Conservation (phyloP, 2,797 vertebrate species). For the Leucoraja ocellata region DNA sequence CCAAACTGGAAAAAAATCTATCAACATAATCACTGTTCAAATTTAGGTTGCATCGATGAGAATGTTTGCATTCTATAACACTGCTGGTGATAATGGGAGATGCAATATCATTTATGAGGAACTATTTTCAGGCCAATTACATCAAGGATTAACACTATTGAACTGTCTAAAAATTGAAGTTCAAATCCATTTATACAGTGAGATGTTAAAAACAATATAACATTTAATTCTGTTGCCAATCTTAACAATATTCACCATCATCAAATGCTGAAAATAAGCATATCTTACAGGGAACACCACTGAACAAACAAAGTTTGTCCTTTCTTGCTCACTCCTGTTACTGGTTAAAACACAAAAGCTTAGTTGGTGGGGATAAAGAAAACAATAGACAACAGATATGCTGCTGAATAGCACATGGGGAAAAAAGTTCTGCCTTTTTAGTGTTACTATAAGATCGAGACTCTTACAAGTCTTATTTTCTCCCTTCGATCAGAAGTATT, state of each 20-base stretch:
- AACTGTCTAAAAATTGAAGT: background rate
- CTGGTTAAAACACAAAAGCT: background rate
- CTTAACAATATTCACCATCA: background rate
- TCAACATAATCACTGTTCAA: background rate
- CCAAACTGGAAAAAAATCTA: background rate
- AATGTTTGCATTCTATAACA: background rate
- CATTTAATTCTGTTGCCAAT: slow-evolving; percentile 4
- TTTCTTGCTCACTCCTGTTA: background rate
- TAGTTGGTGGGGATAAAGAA: background rate
- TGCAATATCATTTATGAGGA: background rate
- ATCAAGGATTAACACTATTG: background rate
- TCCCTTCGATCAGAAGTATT: background rate
- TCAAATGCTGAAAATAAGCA: background rate
- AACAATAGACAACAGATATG: background rate
- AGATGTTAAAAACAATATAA: slow-evolving; percentile 13
- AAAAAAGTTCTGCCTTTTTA: slow-evolving; percentile 12
- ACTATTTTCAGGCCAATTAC: background rate
- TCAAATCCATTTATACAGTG: background rate
- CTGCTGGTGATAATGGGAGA: slow-evolving; percentile 21
- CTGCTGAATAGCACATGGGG: background rate
- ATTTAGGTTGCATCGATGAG: background rate
- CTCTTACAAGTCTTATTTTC: slow-evolving; percentile 5
- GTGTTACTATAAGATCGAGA: slow-evolving; percentile 6
- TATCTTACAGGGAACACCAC: background rate
- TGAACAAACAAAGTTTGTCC: too few species aligned